A percentile compares a stretch with the other conserved stretches of the same genome.
Conservation (phyloP, 1,140 invertebrate genomes). For the Cepaea nemoralis region DNA sequence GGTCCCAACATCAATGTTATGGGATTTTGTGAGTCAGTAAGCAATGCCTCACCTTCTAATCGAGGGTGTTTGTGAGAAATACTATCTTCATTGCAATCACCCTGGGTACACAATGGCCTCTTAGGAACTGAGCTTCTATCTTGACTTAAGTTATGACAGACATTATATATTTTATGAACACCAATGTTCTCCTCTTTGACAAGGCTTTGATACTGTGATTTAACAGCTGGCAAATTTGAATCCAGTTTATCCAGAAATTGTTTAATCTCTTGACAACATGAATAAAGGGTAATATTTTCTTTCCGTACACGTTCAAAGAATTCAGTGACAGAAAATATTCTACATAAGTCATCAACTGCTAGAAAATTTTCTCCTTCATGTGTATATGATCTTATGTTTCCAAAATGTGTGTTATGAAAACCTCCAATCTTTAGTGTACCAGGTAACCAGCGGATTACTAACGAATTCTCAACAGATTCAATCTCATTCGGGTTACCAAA, state of each 20-base stretch:
- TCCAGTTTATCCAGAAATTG: background rate
- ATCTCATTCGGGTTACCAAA: background rate
- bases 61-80: background rate
- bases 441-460: background rate
- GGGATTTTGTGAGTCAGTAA: background rate
- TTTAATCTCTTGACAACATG: slow-evolving; percentile 17
- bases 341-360: slow-evolving; percentile 26
- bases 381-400: slow-evolving; percentile 9
- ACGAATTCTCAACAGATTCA: background rate
- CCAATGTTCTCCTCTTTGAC: slow-evolving; percentile 28
- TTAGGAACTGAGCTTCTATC: background rate
- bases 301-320: background rate
- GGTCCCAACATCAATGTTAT: background rate
- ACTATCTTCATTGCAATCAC: background rate
- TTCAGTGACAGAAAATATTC: background rate
- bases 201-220: background rate
- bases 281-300: slow-evolving; percentile 27
- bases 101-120: slow-evolving; percentile 21
- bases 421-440: slow-evolving; percentile 4
- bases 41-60: background rate
- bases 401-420: slow-evolving; percentile 19
- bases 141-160: background rate
- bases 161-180: background rate
- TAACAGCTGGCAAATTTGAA: background rate
- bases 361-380: slow-evolving; percentile 28